Evolutionary conservation across 2,888 invertebrate genomes (phyloP).

Genomic region (Scaptomyza reducta): DNA sequence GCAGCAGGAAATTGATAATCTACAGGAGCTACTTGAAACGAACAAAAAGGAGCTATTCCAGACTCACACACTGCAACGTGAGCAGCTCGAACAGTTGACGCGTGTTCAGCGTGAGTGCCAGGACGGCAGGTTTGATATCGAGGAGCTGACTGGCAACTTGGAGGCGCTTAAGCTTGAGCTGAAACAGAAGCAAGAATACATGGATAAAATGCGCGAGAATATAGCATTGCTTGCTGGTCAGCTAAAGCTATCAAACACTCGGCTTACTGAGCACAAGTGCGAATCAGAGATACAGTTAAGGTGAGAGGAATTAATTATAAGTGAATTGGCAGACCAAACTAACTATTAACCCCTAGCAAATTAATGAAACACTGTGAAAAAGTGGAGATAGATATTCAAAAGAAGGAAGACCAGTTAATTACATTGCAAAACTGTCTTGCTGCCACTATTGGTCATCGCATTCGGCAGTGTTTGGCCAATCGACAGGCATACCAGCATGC

Average conservation of each 20-base stretch:
- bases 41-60: conserved; percentile 76
- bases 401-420: conserved; percentile 60
- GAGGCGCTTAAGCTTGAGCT: conserved; percentile 68
- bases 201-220: conserved; percentile 29
- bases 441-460: conserved; percentile 71
- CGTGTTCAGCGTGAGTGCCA: conserved; percentile 72
- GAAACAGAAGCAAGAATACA: conserved; percentile 11
- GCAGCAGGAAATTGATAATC: conserved; percentile 68
- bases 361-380: conserved; percentile 41
- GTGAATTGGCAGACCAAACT: not conserved
- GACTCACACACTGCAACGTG: conserved; percentile 65
- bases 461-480: conserved; percentile 67
- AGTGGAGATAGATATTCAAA: conserved; percentile 45
- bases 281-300: conserved; percentile 12
- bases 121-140: conserved; percentile 40
- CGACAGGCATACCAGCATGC: conserved; percentile 64
- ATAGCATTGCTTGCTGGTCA: conserved; percentile 22
- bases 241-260: conserved; percentile 14
- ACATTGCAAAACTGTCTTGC: conserved; percentile 68
- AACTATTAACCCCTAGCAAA: conserved; percentile 38
- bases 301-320: conserved; percentile 1
- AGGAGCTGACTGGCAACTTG: conserved; percentile 47
- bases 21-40: conserved; percentile 66
- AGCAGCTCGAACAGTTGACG: conserved; percentile 72
- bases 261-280: conserved; percentile 34